Evolutionary conservation across 2,113 vertebrate species (phyloP).

Genomic region (Engraulis encrasicolus): DNA sequence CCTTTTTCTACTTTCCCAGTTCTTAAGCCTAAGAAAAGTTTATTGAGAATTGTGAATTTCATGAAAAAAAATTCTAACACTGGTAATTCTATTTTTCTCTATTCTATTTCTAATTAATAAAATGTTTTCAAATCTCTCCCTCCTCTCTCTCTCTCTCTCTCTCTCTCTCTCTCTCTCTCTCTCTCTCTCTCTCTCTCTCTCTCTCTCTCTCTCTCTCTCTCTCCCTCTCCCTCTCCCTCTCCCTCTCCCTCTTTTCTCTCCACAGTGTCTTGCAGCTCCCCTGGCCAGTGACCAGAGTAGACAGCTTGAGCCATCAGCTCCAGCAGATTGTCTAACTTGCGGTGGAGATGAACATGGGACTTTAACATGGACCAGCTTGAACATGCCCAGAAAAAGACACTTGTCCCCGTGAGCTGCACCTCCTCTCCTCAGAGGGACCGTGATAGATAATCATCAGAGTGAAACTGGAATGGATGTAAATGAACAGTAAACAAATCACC

Average conservation of each 20-base stretch:
- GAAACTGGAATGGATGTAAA: background rate
- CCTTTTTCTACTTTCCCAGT: no score
- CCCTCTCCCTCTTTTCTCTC: background rate
- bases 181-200: background rate
- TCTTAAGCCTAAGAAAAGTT: no score
- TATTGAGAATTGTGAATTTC: no score
- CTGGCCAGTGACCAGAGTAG: background rate
- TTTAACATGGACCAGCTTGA: background rate
- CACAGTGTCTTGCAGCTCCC: background rate
- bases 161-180: background rate
- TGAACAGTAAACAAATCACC: background rate
- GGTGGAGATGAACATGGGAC: background rate
- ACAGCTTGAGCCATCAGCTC: background rate
- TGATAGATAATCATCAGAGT: background rate
- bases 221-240: background rate
- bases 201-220: conserved; percentile 34
- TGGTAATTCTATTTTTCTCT: no score
- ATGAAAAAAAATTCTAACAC: no score
- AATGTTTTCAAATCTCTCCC: no score
- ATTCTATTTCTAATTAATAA: no score
- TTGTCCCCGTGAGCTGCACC: background rate
- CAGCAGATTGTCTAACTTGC: background rate
- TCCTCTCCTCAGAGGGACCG: background rate
- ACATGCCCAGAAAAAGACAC: conserved; percentile 1
- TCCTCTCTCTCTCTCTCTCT: background rate